Base-by-base conservation (phyloP, 2,797 vertebrate species). In the Nannoperca australis region DNA sequence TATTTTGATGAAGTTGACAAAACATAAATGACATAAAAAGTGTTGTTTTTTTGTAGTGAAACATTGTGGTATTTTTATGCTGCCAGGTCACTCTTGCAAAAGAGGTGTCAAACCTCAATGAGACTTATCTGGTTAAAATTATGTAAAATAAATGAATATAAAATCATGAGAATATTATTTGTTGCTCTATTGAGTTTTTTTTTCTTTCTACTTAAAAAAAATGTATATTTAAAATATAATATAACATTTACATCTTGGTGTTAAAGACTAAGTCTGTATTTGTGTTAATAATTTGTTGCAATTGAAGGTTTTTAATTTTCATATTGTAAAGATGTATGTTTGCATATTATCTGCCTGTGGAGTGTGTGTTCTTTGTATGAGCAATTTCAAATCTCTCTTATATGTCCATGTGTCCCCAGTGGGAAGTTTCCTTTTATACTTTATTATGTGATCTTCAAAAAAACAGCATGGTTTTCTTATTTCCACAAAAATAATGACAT, bases 401-500 rank as follows among this genome's bases (percentile, higher is more conserved):
- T 1, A 38, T 7, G 42, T 78, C 30, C 34, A n/a, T 6, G 27
- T 58, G 18, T 49, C 68, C 77, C 22, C 36, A 51, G 27, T 44
- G 50, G 51, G 27, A 81, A 13, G 45, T 40, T 68, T 67, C 58
- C 42, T 78, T 85, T 82, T 42, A 71, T 47, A 50, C n/a, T 62
- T 56, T 24, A 72, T 78, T 70, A 58, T 64, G 24, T 73, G 60
- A 81, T 66, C 45, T 74, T 49, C 63, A 72, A 38, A 79, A 80
- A 74, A 68, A 11, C 34, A 65, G 73, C 44, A 36, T 55, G 85
- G 20, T 70, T 73, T 67, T 71, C 63, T 70, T 40, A 73, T 78
- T 64, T 79, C 67, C 24, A 50, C 51, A 17, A 24, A 74, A 85
- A 76, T 81, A 79, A 78, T 64, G 47, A 72, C 66, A 67, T 62